phyloP scores from a whole-genome alignment of 2,888 invertebrate genomes.

The Theretra japonica region DNA sequence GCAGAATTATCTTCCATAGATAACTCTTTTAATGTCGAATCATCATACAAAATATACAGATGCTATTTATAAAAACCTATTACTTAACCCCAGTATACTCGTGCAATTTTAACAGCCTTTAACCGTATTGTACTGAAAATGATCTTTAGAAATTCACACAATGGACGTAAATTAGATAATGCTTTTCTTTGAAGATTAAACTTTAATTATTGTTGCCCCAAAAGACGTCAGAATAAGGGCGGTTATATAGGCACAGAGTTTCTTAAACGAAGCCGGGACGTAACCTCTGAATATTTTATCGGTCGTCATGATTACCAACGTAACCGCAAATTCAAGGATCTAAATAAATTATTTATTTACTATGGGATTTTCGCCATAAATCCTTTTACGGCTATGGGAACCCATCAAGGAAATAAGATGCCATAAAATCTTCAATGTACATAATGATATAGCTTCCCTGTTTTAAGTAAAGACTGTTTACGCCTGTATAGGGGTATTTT shows the following conservation, averaged over 20 bases:
- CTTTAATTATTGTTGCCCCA: background rate
- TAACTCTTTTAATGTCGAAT: too few species aligned
- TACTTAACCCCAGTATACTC: background rate
- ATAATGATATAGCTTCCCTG: background rate
- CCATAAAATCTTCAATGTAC: conserved; percentile 4
- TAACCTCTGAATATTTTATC: background rate
- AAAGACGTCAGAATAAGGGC: background rate
- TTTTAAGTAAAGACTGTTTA: background rate
- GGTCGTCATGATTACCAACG: background rate
- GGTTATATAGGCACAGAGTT: too few species aligned
- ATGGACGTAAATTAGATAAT: conserved; percentile 45
- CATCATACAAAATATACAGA: too few species aligned
- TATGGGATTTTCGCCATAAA: background rate
- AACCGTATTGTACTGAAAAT: conserved; percentile 41
- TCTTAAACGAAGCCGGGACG: background rate
- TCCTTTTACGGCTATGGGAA: conserved; percentile 11
- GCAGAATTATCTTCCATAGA: too few species aligned
- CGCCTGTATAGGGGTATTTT: background rate
- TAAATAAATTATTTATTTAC: background rate
- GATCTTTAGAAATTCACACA: conserved; percentile 46
- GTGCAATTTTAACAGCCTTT: background rate
- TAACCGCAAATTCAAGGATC: background rate
- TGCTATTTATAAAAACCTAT: too few species aligned
- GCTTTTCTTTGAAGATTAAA: conserved; percentile 37
- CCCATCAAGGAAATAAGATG: conserved; percentile 11